Conservation (phyloP, 2,797 vertebrate species). For the Peromyscus aztecus region DNA sequence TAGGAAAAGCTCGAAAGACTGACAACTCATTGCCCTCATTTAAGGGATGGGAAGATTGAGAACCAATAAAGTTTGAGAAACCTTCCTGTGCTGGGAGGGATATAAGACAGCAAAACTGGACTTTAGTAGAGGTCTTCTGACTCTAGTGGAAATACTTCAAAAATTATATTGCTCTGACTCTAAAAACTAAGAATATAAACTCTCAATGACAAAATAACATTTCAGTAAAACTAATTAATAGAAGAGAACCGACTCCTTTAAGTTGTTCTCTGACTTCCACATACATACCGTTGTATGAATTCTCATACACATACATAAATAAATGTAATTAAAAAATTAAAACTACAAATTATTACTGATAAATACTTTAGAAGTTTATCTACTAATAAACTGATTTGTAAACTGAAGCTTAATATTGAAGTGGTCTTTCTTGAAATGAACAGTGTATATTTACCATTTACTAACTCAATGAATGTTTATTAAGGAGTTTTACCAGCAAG, state of each 20-base stretch:
- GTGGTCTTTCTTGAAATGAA: background rate
- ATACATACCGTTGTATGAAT: background rate
- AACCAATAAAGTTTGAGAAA: background rate
- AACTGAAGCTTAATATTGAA: background rate
- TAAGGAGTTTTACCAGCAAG: background rate
- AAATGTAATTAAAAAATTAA: background rate
- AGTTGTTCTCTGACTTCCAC: background rate
- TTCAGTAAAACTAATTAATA: background rate
- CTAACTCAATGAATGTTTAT: background rate
- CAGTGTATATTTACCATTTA: background rate
- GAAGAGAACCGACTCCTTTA: background rate
- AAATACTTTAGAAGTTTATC: background rate
- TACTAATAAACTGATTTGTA: background rate
- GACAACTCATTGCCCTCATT: background rate
- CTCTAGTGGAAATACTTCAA: background rate
- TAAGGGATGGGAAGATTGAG: background rate
- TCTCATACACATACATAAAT: background rate
- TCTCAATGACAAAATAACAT: background rate
- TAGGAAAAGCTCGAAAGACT: background rate
- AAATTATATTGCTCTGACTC: background rate
- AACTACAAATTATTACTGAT: background rate
- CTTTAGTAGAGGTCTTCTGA: constrained; percentile 9
- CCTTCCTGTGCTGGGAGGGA: background rate
- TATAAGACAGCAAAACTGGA: background rate
- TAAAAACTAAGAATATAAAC: background rate